Conservation (phyloP, 2,888 invertebrate genomes). For the Drosophila stalkeri region DNA sequence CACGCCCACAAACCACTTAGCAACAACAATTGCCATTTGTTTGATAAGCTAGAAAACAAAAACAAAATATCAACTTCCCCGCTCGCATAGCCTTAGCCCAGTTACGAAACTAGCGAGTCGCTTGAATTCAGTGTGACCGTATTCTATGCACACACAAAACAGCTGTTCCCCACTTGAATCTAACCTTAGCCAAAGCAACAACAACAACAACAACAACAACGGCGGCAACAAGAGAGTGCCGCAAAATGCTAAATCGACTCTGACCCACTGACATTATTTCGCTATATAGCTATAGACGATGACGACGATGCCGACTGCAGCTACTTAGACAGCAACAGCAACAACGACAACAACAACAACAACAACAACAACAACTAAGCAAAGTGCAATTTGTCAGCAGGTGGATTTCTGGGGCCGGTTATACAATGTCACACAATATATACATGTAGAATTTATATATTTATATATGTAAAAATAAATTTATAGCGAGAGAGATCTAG, state of each 20-base stretch:
- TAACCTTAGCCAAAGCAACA: slow-evolving; percentile 58
- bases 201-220: slow-evolving; percentile 27
- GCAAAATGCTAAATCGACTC: slow-evolving; percentile 82
- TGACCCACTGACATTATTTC: slow-evolving; percentile 85
- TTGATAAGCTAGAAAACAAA: slow-evolving; percentile 19
- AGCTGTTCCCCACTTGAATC: slow-evolving; percentile 59
- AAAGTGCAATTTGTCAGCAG: slow-evolving; percentile 70
- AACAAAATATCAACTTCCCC: slow-evolving; percentile 5
- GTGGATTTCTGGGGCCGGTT: slow-evolving; percentile 62
- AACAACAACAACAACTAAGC: slow-evolving; percentile 11
- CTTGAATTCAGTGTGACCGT: slow-evolving; percentile 46
- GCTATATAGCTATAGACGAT: slow-evolving; percentile 42
- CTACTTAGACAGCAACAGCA: slow-evolving; percentile 34
- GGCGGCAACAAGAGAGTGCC: slow-evolving; percentile 35
- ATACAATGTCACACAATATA: slow-evolving; percentile 43
- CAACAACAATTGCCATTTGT: slow-evolving; percentile 19
- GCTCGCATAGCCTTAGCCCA: slow-evolving; percentile 58
- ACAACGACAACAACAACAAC: slow-evolving; percentile 6
- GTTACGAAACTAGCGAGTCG: slow-evolving; percentile 27
- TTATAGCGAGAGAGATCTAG: neutral
- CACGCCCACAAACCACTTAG: neutral
- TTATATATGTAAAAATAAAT: slow-evolving; percentile 1
- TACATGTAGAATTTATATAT: neutral
- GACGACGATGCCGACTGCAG: slow-evolving; percentile 39
- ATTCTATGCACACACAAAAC: slow-evolving; percentile 35